Conservation (phyloP, 2,797 vertebrate species). For the Pseudochromis fuscus region DNA sequence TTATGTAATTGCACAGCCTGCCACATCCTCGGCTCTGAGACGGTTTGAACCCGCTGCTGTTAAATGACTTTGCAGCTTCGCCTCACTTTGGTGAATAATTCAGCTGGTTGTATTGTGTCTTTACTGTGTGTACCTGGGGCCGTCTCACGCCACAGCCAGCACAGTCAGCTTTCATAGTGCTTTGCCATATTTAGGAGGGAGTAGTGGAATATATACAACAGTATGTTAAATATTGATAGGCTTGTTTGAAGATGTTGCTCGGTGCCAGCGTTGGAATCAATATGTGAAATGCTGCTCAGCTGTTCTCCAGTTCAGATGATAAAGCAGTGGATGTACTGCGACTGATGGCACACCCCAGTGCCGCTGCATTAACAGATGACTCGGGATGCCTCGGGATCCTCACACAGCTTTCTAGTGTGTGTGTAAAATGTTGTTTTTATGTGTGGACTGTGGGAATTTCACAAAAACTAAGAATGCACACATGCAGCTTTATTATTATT, state of each 20-base stretch:
- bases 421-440: neutral
- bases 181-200: conserved; percentile 50
- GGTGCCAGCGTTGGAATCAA: conserved; percentile 19
- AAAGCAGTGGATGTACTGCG: conserved; percentile 1
- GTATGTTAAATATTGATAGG: conserved; percentile 44
- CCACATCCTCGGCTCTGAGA: conserved; percentile 36
- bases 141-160: neutral
- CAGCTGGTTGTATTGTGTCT: conserved; percentile 47
- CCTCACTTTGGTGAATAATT: conserved; percentile 62
- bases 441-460: neutral
- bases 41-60: conserved; percentile 43
- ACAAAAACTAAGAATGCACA: neutral
- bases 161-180: conserved; percentile 50
- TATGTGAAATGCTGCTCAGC: conserved; percentile 27
- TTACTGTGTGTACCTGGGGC: conserved; percentile 26
- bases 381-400: neutral
- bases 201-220: conserved; percentile 33
- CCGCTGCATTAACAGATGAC: conserved; percentile 17
- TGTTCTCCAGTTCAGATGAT: conserved; percentile 23
- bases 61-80: conserved; percentile 44
- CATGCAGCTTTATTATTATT: too few species aligned
- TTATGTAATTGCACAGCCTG: conserved; percentile 49
- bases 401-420: neutral
- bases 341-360: neutral
- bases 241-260: conserved; percentile 25